phyloP scores from a whole-genome alignment of 2,113 vertebrate species.

The Capra hircus region DNA sequence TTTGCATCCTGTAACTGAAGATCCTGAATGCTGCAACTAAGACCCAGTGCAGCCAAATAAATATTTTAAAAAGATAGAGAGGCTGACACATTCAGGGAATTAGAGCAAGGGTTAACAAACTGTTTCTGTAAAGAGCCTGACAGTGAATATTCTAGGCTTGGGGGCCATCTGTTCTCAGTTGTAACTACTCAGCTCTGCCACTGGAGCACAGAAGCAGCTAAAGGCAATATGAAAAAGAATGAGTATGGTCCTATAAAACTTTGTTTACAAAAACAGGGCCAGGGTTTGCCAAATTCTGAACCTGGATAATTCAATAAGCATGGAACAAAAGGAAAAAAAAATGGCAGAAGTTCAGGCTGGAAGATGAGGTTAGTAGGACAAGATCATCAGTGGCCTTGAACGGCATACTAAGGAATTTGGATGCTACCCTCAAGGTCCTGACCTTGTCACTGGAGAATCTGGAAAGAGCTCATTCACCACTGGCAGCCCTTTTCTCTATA shows the following conservation, averaged over 20 bases:
- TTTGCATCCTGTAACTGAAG: not conserved
- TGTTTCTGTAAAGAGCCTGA: not conserved
- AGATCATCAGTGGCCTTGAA: not conserved
- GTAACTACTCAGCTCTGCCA: not conserved
- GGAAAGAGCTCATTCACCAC: not conserved
- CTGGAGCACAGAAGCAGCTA: not conserved
- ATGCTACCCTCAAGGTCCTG: not conserved
- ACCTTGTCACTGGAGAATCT: not conserved
- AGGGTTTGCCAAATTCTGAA: not conserved
- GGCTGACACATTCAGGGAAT: not conserved
- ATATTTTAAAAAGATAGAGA: not conserved
- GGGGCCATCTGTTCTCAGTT: not conserved
- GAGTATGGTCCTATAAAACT: not conserved
- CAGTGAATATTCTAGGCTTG: not conserved
- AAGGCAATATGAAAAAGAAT: not conserved
- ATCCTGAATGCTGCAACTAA: not conserved
- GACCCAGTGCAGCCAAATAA: not conserved
- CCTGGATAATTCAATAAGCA: not conserved
- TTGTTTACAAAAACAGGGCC: not conserved
- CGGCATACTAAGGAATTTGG: not conserved
- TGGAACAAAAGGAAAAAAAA: not conserved
- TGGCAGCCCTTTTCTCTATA: not conserved
- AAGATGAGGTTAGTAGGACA: not conserved
- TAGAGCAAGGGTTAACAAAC: not conserved
- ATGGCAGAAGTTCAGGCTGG: not conserved